phyloP scores from a whole-genome alignment of 2,888 invertebrate species.

The Dorcus parallelipipedus region DNA sequence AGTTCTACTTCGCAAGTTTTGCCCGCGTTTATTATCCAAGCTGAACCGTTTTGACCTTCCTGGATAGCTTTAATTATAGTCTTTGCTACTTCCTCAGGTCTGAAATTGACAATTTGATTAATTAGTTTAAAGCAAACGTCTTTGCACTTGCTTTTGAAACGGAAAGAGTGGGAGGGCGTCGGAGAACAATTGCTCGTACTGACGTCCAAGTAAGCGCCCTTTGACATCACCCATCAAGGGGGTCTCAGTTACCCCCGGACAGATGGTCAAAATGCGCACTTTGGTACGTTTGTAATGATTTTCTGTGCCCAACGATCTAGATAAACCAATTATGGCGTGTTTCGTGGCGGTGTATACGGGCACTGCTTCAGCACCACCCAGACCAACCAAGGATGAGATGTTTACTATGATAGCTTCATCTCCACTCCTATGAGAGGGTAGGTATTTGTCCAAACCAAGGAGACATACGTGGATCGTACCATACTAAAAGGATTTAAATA shows the following conservation, averaged over 20 bases:
- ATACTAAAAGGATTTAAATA: slow-evolving; percentile 1
- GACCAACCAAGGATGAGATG: slow-evolving; percentile 9
- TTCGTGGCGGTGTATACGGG: slow-evolving; percentile 11
- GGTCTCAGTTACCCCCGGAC: slow-evolving; percentile 11
- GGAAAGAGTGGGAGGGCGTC: too few relatives aligned
- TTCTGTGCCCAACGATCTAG: neutral
- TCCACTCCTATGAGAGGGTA: slow-evolving; percentile 8
- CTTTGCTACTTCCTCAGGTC: neutral
- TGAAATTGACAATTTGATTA: neutral
- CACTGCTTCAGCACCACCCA: neutral
- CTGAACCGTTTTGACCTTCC: neutral
- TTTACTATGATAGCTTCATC: slow-evolving; percentile 12
- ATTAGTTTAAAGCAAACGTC: too few relatives aligned
- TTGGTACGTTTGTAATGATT: slow-evolving; percentile 3
- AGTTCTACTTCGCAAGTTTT: neutral
- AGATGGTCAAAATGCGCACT: slow-evolving; percentile 8
- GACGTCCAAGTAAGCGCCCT: too few relatives aligned
- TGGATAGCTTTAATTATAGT: neutral
- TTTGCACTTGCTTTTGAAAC: too few relatives aligned
- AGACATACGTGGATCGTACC: slow-evolving; percentile 8
- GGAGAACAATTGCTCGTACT: too few relatives aligned
- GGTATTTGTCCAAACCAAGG: slow-evolving; percentile 7
- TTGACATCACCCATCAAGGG: too few relatives aligned
- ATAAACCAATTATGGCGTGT: slow-evolving; percentile 3
- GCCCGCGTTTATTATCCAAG: neutral